Base-by-base conservation (phyloP, 2,888 invertebrate species). In the Orthosia gracilis region DNA sequence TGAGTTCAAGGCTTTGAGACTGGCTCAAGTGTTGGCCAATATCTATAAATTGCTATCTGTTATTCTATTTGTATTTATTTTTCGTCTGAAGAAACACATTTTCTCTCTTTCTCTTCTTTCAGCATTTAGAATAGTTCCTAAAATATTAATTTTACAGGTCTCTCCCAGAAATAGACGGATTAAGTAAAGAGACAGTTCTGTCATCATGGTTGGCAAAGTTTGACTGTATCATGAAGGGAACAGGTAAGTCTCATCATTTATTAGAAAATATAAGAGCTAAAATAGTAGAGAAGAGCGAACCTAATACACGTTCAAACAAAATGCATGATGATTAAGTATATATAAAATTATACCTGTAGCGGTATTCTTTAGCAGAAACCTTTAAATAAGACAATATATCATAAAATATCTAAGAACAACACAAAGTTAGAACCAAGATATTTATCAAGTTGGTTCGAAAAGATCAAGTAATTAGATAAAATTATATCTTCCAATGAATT, bases 201-300 rank as follows among this genome's bases (percentile, higher is more conserved):
- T 99, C 99, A 83, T 99, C 99, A 61, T 99, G 99, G 99, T 98
- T 99, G 98, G 99, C 99, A 73, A 99, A 99, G 95, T 99, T 99
- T 95, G 99, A 99, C 96, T 99, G 99, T 94, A 99, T 99, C 92
- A 98, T 99, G 94, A 99, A 99, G 96, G 99, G 98, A 95, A 98
- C 97, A 67, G 97, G 97, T 97, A 90, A 94, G 95, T 92, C 72
- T 52, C 52, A 15, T 59, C 40, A 69, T 58, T 62, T 73, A 63
- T 72, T 73, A 45, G 62, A 57, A 63, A 12, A 17, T 65, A 23
- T 73, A 68, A 62, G 26, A 70, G 64, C 78, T 69, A 17, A 57
- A 64, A 73, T 73, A 40, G 52, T 66, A 78, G 86, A 80, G 86
- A 83, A 87, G 59, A 78, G 78, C 84, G 83, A 87, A 87, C 74